Conservation (phyloP, 2,888 invertebrate species). For the Sphinx pinastri region DNA sequence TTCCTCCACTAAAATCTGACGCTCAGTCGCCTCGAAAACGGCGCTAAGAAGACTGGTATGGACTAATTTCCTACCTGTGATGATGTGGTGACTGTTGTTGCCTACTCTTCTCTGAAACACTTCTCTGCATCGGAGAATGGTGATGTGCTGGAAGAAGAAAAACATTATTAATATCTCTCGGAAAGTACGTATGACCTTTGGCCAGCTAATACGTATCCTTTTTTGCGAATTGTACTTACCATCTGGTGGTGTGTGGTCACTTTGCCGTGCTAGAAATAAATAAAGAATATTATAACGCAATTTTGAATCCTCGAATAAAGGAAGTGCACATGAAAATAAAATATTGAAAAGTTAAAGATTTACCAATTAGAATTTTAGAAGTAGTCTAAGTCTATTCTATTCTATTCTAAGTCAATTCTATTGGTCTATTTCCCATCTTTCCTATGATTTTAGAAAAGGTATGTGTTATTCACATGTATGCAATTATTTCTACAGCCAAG, state of each 20-base stretch:
- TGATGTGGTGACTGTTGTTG: slow-evolving; percentile 80
- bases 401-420: too few species aligned
- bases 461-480: too few species aligned
- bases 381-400: too few species aligned
- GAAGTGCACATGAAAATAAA: too few species aligned
- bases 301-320: too few species aligned
- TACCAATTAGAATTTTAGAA: too few species aligned
- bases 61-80: slow-evolving; percentile 56
- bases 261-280: slow-evolving; percentile 4
- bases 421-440: too few species aligned
- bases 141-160: slow-evolving; percentile 57
- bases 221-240: background rate
- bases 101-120: slow-evolving; percentile 86
- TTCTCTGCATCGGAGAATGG: slow-evolving; percentile 84
- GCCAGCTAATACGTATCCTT: background rate
- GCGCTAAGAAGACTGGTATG: background rate
- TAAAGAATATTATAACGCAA: background rate
- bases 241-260: background rate
- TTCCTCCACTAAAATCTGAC: too few species aligned
- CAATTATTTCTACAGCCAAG: too few species aligned
- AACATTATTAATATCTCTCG: slow-evolving; percentile 2
- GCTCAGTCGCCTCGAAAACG: too few species aligned
- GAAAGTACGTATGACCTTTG: background rate
- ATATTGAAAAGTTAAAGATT: too few species aligned
- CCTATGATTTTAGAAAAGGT: too few species aligned